Base-by-base conservation (phyloP, 2,888 invertebrate species). In the Netelia melanura region DNA sequence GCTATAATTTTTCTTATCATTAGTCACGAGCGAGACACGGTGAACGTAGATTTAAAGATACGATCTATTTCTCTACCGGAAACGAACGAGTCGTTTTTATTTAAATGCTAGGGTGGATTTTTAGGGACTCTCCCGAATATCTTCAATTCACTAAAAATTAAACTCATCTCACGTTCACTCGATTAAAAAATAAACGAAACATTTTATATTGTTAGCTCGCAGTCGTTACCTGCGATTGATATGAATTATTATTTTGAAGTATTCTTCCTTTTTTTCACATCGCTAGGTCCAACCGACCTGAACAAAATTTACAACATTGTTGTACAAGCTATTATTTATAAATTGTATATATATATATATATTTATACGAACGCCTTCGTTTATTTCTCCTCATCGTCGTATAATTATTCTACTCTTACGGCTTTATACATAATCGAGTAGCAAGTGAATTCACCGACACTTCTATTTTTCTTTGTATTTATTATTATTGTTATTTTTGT, bases 341-440 rank as follows among this genome's bases (percentile, higher is more conserved):
- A 30, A 48, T 38, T 52, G 21, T 30, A 75, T 64, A 38, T 52
- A 44, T 30, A 75, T 61, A 72, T 23, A 17, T 30, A 64, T 11
- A 62, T 52, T 21, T 64, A 48, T 68, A 23, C 52, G 68, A 6
- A 21, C 48, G 11, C 14, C 48, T 58, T 68, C 43, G 17, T 80
- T 65, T 3, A 70, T 58, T 56, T 48, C 17, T 10, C 17, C 21
- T 21, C n/a, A 67, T 65, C 68, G 75, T 75, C 65, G 61, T 75
- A 68, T 43, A 70, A 70, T 64, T 21, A 81, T 64, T 65, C 48
- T 52, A 54, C 14, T 3, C 64, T 61, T 52, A 56, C 23, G n/a
- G 38, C 44, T 75, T 81, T 82, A 81, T 84, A 84, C 81, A 81
- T 52, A 77, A 44, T 84, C 64, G 48, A 71, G 75, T 70, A 75